phyloP scores from a whole-genome alignment of 2,113 vertebrate species.

The Microtus ochrogaster region DNA sequence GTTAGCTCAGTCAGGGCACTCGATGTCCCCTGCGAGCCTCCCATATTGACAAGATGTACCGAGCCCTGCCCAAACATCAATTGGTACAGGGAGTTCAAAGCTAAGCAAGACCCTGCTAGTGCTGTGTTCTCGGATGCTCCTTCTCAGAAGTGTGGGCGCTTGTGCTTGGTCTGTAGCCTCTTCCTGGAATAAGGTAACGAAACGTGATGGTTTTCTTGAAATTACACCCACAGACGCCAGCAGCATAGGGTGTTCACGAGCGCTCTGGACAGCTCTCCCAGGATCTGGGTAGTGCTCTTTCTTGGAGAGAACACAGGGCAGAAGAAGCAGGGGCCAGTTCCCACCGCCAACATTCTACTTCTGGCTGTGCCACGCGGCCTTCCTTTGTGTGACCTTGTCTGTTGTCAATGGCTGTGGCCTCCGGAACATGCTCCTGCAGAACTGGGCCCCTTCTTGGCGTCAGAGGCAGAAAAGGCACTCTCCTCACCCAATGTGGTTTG shows the following conservation, averaged over 20 bases:
- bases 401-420: too few relatives aligned
- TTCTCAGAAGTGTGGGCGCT: conserved; percentile 25
- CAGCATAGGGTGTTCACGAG: not conserved
- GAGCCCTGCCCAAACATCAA: not conserved
- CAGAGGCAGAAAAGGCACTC: not conserved
- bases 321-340: not conserved
- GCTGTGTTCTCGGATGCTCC: not conserved
- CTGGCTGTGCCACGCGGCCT: accelerated
- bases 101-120: not conserved
- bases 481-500: accelerated
- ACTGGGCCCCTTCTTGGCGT: not conserved
- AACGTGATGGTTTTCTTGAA: not conserved
- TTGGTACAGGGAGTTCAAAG: not conserved
- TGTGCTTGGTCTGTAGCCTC: not conserved
- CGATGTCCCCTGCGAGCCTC: not conserved
- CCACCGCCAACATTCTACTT: accelerated
- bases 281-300: not conserved
- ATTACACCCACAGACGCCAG: not conserved
- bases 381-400: accelerated
- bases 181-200: conserved; percentile 50
- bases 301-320: not conserved
- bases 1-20: not conserved
- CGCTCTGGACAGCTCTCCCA: not conserved
- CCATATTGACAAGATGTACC: not conserved
- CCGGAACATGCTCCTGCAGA: too few relatives aligned